Evolutionary conservation across 2,888 invertebrate species (phyloP).

Genomic region (Empis livida): DNA sequence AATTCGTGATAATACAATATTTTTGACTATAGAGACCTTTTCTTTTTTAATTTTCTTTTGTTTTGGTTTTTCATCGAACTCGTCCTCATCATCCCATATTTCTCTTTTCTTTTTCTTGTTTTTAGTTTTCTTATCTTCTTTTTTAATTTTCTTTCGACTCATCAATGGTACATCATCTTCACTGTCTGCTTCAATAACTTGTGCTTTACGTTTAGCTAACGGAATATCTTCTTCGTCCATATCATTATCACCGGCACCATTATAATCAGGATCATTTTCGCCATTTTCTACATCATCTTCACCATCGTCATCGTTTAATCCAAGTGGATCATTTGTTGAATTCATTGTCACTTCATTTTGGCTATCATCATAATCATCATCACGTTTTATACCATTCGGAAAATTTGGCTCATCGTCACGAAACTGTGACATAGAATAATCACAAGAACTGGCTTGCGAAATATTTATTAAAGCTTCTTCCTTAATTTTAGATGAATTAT

Average conservation of each 20-base stretch:
- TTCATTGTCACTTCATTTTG: conserved; percentile 18
- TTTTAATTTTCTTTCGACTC: conserved; percentile 53
- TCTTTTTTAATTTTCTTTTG: conserved; percentile 40
- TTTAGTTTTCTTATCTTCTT: conserved; percentile 35
- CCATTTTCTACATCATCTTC: conserved; percentile 34
- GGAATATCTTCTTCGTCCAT: conserved; percentile 38
- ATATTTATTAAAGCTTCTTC: conserved; percentile 29
- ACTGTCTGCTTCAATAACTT: conserved; percentile 37
- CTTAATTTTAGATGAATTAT: conserved; percentile 26
- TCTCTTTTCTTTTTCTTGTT: conserved; percentile 36
- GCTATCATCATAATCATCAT: conserved; percentile 29
- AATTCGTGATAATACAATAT: conserved; percentile 14
- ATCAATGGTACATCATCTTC: conserved; percentile 58
- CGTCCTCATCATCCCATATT: conserved; percentile 44
- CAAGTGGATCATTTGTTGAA: conserved; percentile 24
- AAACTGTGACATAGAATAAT: conserved; percentile 58
- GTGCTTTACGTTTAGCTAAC: conserved; percentile 38
- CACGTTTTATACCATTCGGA: conserved; percentile 17
- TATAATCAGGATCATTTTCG: conserved; percentile 25
- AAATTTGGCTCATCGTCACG: conserved; percentile 38
- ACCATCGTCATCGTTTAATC: conserved; percentile 30
- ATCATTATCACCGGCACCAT: conserved; percentile 37
- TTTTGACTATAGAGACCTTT: conserved; percentile 15
- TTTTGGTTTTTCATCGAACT: conserved; percentile 43
- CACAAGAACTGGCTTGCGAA: conserved; percentile 54